Conservation (phyloP, 2,888 invertebrate genomes). For the Oeneis ivallda region DNA sequence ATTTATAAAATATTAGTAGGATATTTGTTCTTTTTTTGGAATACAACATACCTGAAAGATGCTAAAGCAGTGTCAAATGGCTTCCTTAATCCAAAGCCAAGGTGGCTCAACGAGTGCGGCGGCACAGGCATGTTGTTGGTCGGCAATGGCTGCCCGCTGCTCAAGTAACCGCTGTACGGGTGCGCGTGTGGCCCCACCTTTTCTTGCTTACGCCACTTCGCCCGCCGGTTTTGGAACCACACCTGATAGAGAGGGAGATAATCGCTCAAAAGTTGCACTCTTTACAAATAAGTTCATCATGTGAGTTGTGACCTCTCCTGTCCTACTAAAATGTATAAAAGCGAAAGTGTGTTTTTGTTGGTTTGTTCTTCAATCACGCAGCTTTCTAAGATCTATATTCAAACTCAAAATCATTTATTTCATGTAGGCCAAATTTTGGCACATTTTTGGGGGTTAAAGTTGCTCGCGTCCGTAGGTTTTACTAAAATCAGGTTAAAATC, state of each 20-base stretch:
- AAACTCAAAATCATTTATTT: too few relatives aligned
- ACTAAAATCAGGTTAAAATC: too few relatives aligned
- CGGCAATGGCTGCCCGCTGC: slow-evolving; percentile 83
- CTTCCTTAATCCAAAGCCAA: slow-evolving; percentile 88
- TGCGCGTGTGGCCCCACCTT: slow-evolving; percentile 95
- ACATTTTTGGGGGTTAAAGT: too few relatives aligned
- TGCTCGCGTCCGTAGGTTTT: too few relatives aligned
- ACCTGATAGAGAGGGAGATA: slow-evolving; percentile 79
- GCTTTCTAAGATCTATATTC: too few relatives aligned
- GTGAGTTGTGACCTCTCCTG: too few relatives aligned
- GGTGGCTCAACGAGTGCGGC: slow-evolving; percentile 88
- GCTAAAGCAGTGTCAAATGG: slow-evolving; percentile 87
- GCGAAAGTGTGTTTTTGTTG: too few relatives aligned
- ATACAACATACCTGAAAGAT: slow-evolving; percentile 83
- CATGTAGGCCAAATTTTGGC: too few relatives aligned
- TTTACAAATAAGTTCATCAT: background rate
- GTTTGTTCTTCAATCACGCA: too few relatives aligned
- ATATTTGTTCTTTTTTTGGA: background rate
- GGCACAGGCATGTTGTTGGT: slow-evolving; percentile 85
- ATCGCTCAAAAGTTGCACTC: background rate
- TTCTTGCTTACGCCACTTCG: slow-evolving; percentile 96
- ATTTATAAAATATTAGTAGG: too few relatives aligned
- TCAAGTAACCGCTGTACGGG: slow-evolving; percentile 92
- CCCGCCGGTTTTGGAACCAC: slow-evolving; percentile 96
- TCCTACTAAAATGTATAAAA: background rate